Base-by-base conservation (phyloP, 1,140 invertebrate species). In the Colletes latitarsis region DNA sequence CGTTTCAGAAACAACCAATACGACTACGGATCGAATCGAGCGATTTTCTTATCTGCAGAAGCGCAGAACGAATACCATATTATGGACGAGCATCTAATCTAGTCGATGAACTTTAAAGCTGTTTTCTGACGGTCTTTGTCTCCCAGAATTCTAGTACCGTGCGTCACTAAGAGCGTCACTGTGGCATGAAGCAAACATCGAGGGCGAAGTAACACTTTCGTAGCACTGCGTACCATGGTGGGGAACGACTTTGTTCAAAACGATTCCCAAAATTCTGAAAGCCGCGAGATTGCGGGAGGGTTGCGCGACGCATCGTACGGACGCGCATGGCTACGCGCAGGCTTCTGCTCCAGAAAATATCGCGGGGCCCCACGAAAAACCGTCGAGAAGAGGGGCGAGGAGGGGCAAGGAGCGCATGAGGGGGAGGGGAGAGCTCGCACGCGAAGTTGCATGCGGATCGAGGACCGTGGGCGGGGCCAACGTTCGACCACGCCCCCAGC, bases 301-400 rank as follows among this genome's bases (percentile, higher is more conserved):
- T 66, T 66, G 52, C 60, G 52, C 72, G 69, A 64, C 74, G 58
- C 81, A 71, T 72, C 52, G 19, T 14, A 57, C 52, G 60, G 77
- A 52, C 73, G 63, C 72, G 78, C 64, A 77, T 82, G 78, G 81
- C 75, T 82, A 85, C 83, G 71, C 84, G 83, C 74, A 82, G 70
- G 60, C 76, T 86, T 86, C 81, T 75, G 85, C 85, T 86, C 82
- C 57, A 81, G 85, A 86, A 83, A 87, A 83, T 83, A 83, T 83
- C 67, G 73, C 57, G 52, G 19, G 39, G 19, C 52, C 43, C 43
- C 30, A 58, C 15, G 82, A 86, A 87, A 87, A 87, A 83, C 55
- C 46, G 39, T 19, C n/a, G 39, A 12, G 72, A 72, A 14, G n/a
- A 52, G 67, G 68, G n/a, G 46, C n/a, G 74, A 66, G 70, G 71